Base-by-base conservation (phyloP, 2,888 invertebrate species). In the Drosophila mercatorum region DNA sequence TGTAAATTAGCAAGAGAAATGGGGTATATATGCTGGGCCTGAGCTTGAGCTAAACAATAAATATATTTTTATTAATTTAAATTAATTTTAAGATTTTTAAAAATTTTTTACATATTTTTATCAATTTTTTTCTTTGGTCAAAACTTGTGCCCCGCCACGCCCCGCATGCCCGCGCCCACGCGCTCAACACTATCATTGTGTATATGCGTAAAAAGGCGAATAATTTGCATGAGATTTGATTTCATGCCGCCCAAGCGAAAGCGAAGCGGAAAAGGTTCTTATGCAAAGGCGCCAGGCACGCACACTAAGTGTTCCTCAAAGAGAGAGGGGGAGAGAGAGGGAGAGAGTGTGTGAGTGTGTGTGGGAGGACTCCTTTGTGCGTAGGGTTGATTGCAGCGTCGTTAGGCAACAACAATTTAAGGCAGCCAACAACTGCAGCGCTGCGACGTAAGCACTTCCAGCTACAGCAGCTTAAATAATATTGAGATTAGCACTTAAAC, bases 211-310 rank as follows among this genome's bases (percentile, higher is more conserved):
- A 85, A 85, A 88, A 78, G 84, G 86, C 83, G 86, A 78, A 83
- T 88, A 85, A 85, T 85, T 85, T 85, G 85, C 88, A 85, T 81
- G 73, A 75, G 81, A 88, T 85, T 88, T 85, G 84, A 85, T 88
- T 88, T 80, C 73, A 79, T 72, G 72, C 79, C 74, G 47, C 68
- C 70, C 68, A 57, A 55, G 47, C 56, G 68, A 69, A 72, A 69
- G 67, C 52, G 56, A 49, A 51, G 62, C 53, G 57, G 40, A 34
- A 51, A 70, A 66, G 66, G 57, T 55, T 77, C 44, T 53, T 47
- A 31, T 34, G 47, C 44, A 47, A 64, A 36, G 17, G 14, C 46
- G 4, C 46, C 12, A 22, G 51, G 17, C 51, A 38, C 52, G 34
- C 40, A n/a, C 58, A 56, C 44, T 36, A 52, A 57, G 58, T 71